Percentiles rank a stretch among this genome's conserved stretches.
These are phyloP conservation scores for Helarctos malayanus DNA, from an alignment of 2,797 vertebrate genomes.

Conservation along the genomic window DNA sequence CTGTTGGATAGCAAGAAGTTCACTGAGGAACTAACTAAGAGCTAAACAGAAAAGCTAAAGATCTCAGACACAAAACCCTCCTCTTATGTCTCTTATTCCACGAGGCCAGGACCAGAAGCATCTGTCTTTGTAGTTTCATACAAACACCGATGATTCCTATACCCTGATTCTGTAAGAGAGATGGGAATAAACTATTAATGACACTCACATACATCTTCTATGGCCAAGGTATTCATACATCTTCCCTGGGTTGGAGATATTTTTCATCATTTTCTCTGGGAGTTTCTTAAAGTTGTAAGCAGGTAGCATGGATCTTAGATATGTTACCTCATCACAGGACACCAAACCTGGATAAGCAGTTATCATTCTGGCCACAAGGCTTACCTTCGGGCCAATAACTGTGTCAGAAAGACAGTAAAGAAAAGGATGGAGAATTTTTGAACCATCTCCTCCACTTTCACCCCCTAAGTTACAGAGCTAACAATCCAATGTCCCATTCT, in stretches of 20 bases:
- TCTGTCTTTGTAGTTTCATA: background rate
- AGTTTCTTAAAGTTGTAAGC: slow-evolving; percentile 84
- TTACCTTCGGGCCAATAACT: slow-evolving; percentile 86
- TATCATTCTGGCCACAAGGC: slow-evolving; percentile 84
- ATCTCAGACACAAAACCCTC: background rate
- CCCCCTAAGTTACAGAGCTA: background rate
- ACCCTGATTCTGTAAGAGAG: background rate
- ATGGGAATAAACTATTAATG: background rate
- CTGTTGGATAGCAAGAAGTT: background rate
- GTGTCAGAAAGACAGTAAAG: slow-evolving; percentile 23
- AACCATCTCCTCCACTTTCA: background rate
- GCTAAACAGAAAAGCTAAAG: background rate
- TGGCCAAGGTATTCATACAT: slow-evolving; percentile 83
- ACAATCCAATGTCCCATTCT: background rate
- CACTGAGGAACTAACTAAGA: slow-evolving; percentile 1
- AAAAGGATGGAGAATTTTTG: slow-evolving; percentile 9
- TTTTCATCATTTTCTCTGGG: slow-evolving; percentile 83
- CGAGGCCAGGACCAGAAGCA: background rate
- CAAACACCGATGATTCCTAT: background rate
- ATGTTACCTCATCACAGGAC: slow-evolving; percentile 85
- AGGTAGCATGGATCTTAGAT: slow-evolving; percentile 80
- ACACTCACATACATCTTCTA: slow-evolving; percentile 79
- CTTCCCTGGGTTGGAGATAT: slow-evolving; percentile 78
- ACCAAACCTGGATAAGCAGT: slow-evolving; percentile 85
- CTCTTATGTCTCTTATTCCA: background rate